phyloP scores from a whole-genome alignment of 2,888 invertebrate genomes.

The Cheilosia grossa region DNA sequence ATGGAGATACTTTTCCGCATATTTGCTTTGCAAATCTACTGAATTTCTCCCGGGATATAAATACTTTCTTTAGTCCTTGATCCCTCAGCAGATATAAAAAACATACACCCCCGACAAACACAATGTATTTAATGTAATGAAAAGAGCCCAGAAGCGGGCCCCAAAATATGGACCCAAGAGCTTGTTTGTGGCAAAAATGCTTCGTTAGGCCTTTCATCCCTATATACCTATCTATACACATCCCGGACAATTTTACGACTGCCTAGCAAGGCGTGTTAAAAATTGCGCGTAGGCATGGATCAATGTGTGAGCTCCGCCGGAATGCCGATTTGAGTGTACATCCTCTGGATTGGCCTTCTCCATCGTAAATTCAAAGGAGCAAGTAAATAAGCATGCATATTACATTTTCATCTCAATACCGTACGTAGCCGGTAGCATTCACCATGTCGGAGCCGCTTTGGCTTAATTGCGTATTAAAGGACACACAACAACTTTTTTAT shows the following conservation, averaged over 20 bases:
- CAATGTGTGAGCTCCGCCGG: constrained; percentile 25
- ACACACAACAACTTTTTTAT: constrained; percentile 61
- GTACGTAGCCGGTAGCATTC: not conserved
- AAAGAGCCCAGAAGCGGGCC: constrained; percentile 5
- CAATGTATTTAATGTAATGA: not conserved
- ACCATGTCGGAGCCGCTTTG: constrained; percentile 28
- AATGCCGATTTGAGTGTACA: not conserved
- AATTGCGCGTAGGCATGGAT: constrained; percentile 49
- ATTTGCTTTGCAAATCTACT: not conserved
- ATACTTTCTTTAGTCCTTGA: not conserved
- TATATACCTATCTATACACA: not conserved
- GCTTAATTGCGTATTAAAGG: constrained; percentile 70
- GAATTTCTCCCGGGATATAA: not conserved
- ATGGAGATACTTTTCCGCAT: not conserved
- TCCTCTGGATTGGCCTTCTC: constrained; percentile 11
- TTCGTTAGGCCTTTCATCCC: constrained; percentile 42
- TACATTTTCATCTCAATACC: constrained; percentile 32
- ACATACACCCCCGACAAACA: not conserved
- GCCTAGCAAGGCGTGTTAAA: constrained; percentile 42
- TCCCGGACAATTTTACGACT: constrained; percentile 42
- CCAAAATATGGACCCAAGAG: constrained; percentile 33
- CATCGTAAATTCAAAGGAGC: constrained; percentile 40
- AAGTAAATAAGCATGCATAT: constrained; percentile 63
- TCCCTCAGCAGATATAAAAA: not conserved
- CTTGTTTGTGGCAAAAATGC: constrained; percentile 43